Conservation (phyloP, 2,113 vertebrate species). For the Oenanthe melanoleuca region DNA sequence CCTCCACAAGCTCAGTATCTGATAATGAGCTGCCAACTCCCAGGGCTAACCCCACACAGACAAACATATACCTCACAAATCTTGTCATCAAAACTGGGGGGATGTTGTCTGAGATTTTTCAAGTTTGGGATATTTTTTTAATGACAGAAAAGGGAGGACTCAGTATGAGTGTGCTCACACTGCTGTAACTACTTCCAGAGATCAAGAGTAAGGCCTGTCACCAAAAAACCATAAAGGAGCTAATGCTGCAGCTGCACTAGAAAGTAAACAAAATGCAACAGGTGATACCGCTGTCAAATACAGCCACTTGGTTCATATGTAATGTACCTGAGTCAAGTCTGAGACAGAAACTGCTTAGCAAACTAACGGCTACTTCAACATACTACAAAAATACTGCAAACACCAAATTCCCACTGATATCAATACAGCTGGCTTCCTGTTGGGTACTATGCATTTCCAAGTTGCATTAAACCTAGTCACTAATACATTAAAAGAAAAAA, state of each 20-base stretch:
- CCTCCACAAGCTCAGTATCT: too few relatives aligned
- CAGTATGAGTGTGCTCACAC: not conserved
- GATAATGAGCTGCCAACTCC: not conserved
- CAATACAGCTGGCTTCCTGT: not conserved
- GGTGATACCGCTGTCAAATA: not conserved
- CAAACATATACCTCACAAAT: fast-evolving
- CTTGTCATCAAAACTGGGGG: not conserved
- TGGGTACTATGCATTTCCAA: not conserved
- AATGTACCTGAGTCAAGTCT: not conserved
- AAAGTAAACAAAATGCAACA: constrained; percentile 39
- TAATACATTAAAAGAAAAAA: not conserved
- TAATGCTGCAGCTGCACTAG: not conserved
- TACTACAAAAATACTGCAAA: not conserved
- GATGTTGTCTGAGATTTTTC: not conserved
- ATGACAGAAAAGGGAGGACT: not conserved
- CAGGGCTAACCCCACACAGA: not conserved
- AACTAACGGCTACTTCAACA: not conserved
- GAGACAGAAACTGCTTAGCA: not conserved
- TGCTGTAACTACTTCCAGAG: not conserved
- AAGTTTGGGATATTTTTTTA: not conserved
- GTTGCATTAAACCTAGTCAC: not conserved
- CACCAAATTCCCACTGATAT: not conserved
- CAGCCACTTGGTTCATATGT: not conserved
- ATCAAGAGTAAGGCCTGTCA: constrained; percentile 1
- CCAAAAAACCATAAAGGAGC: not conserved